Evolutionary conservation across 2,113 vertebrate species (phyloP).

Genomic region (Fulmarus glacialis): DNA sequence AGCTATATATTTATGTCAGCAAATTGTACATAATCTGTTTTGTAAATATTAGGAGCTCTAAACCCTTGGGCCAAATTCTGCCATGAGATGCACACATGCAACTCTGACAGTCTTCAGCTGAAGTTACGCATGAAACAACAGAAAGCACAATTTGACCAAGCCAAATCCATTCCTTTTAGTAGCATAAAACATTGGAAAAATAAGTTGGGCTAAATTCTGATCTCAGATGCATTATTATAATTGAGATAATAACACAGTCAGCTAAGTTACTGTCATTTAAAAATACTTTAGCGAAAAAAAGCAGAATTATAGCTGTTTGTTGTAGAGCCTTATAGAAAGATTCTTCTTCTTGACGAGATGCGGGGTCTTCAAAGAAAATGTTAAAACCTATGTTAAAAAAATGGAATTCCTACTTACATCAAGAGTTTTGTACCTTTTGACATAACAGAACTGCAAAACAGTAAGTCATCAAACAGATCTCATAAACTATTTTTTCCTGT

Average conservation of each 20-base stretch:
- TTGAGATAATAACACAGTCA: background rate
- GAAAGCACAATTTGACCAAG: background rate
- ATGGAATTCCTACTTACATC: background rate
- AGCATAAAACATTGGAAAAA: background rate
- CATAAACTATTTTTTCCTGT: background rate
- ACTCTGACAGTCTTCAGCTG: background rate
- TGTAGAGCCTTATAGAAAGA: background rate
- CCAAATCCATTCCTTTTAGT: background rate
- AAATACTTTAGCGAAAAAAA: background rate
- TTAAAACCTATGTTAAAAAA: background rate
- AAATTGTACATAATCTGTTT: slow-evolving; percentile 27
- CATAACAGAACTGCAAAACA: background rate
- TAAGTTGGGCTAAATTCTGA: background rate
- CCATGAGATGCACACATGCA: background rate
- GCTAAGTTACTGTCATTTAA: background rate
- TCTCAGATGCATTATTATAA: background rate
- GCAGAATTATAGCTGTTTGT: background rate
- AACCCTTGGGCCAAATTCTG: slow-evolving; percentile 37
- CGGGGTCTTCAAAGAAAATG: background rate
- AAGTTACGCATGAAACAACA: background rate
- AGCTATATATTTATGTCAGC: slow-evolving; percentile 40
- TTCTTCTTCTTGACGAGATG: background rate
- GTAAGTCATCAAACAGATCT: background rate
- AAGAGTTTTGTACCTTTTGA: background rate
- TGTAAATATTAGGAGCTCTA: slow-evolving; percentile 35